phyloP scores from a whole-genome alignment of 2,888 invertebrate genomes.

The Pandemis heparana region DNA sequence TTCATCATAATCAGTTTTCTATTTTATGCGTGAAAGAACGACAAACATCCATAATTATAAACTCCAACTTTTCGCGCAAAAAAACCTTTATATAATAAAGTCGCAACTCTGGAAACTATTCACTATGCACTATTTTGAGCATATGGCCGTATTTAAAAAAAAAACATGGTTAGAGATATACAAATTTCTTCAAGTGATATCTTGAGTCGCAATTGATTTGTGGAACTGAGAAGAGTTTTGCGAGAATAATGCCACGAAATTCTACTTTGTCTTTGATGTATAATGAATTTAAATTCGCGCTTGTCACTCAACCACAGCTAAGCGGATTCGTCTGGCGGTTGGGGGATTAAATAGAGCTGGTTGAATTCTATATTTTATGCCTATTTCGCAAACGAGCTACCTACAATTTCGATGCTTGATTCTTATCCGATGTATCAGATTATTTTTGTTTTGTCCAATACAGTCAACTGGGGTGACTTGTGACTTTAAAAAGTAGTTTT shows the following conservation, averaged over 20 bases:
- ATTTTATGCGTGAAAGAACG: too few species aligned
- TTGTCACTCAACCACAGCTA: slow-evolving; percentile 23
- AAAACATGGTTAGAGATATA: not conserved
- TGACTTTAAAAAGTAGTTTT: too few species aligned
- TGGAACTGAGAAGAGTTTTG: not conserved
- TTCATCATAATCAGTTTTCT: too few species aligned
- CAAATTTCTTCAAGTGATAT: not conserved
- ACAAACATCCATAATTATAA: too few species aligned
- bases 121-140: too few species aligned
- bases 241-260: not conserved
- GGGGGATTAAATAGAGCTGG: slow-evolving; percentile 20
- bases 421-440: not conserved
- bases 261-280: slow-evolving; percentile 1
- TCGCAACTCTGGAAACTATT: too few species aligned
- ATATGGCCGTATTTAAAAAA: too few species aligned
- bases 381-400: not conserved
- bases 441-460: too few species aligned
- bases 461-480: too few species aligned
- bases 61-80: too few species aligned
- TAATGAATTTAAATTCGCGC: slow-evolving; percentile 15
- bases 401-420: not conserved
- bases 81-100: too few species aligned
- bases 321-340: slow-evolving; percentile 21
- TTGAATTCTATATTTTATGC: not conserved
- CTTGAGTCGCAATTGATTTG: not conserved